Conservation (phyloP, 2,888 invertebrate species). For the Nowickia ferox region DNA sequence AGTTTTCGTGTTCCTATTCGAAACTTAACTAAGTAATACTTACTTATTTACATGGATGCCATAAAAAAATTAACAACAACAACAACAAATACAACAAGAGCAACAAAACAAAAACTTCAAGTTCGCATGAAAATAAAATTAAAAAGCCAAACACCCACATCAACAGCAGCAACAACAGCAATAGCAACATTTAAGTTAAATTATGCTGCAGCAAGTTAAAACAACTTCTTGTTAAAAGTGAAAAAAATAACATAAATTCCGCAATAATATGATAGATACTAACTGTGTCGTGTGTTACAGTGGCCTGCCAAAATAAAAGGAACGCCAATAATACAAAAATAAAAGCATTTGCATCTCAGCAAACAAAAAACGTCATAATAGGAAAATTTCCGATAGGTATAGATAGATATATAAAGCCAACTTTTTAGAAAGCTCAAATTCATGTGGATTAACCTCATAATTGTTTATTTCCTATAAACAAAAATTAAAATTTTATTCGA, state of each 20-base stretch:
- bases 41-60: slow-evolving; percentile 62
- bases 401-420: too few relatives aligned
- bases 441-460: too few relatives aligned
- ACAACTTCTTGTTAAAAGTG: slow-evolving; percentile 66
- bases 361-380: too few relatives aligned
- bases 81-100: too few relatives aligned
- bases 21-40: slow-evolving; percentile 47
- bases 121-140: slow-evolving; percentile 72
- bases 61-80: slow-evolving; percentile 8
- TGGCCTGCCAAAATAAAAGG: slow-evolving; percentile 23
- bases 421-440: too few relatives aligned
- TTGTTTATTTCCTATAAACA: too few relatives aligned
- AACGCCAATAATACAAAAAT: not conserved
- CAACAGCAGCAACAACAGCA: slow-evolving; percentile 21
- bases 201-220: slow-evolving; percentile 42
- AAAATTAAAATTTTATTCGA: too few relatives aligned
- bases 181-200: slow-evolving; percentile 24
- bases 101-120: slow-evolving; percentile 55
- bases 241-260: slow-evolving; percentile 58
- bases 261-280: slow-evolving; percentile 53
- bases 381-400: too few relatives aligned
- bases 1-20: slow-evolving; percentile 60
- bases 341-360: not conserved
- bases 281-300: slow-evolving; percentile 38
- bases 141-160: slow-evolving; percentile 70